Percentiles rank a stretch among this genome's conserved stretches.
Evolutionary conservation across 2,113 vertebrate genomes (phyloP).

Genomic region (Physeter macrocephalus): DNA sequence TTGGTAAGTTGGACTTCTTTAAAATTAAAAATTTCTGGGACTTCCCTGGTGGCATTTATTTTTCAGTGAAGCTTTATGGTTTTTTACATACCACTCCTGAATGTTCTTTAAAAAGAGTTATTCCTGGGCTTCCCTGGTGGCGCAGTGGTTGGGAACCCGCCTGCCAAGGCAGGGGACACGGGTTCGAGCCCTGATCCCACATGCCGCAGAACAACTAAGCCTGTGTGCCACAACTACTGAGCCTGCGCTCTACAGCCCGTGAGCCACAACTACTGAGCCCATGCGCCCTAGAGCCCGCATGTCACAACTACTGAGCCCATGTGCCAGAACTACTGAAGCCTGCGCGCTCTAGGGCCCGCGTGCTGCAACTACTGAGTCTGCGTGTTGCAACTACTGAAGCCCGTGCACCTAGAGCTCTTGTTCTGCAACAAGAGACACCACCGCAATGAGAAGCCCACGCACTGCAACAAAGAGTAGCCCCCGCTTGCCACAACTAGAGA

Average conservation of each 20-base stretch:
- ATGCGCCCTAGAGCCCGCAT: not conserved
- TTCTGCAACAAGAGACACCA: not conserved
- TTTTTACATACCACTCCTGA: not conserved
- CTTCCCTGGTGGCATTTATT: not conserved
- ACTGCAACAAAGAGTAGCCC: not conserved
- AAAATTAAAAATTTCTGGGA: not conserved
- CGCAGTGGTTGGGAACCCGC: too few species aligned
- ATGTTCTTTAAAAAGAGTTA: not conserved
- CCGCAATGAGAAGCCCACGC: not conserved
- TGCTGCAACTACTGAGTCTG: not conserved
- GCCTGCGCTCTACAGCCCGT: too few species aligned
- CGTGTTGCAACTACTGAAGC: not conserved
- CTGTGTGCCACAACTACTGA: too few species aligned
- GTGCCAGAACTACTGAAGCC: not conserved
- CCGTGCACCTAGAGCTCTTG: fast-evolving
- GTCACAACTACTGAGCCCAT: not conserved
- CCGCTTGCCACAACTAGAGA: not conserved
- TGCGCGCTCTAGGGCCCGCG: not conserved
- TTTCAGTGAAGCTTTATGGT: not conserved
- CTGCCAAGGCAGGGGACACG: too few species aligned
- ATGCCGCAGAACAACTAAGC: too few species aligned
- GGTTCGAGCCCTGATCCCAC: too few species aligned
- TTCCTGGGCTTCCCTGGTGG: not conserved
- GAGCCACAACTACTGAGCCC: too few species aligned
- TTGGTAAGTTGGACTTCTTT: not conserved